Conservation (phyloP, 2,113 vertebrate genomes). For the Pycnonotus jocosus region DNA sequence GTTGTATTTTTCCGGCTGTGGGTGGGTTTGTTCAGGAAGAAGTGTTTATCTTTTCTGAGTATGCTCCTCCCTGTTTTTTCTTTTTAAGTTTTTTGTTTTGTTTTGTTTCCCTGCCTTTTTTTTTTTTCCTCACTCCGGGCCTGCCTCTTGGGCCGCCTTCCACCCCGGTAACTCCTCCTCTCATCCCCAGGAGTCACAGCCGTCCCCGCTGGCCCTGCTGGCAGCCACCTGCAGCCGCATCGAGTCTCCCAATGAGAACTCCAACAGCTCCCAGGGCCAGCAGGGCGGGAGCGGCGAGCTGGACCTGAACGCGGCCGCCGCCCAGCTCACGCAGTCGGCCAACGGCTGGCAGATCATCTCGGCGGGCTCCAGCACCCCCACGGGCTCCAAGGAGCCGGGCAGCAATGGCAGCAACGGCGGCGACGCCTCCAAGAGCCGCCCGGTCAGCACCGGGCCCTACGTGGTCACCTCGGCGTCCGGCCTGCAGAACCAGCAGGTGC, state of each 20-base stretch:
- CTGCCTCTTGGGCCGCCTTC: background rate
- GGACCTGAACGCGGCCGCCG: constrained; percentile 79
- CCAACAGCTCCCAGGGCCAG: constrained; percentile 78
- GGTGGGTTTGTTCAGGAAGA: constrained; percentile 31
- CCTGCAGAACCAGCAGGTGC: constrained; percentile 87
- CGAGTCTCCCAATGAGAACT: constrained; percentile 89
- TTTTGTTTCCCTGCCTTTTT: background rate
- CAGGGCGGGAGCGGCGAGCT: constrained; percentile 77
- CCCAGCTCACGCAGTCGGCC: constrained; percentile 82
- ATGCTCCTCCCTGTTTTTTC: background rate
- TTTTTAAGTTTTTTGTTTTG: background rate
- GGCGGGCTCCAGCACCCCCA: constrained; percentile 71
- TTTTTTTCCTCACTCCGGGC: background rate
- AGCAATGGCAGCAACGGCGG: constrained; percentile 60
- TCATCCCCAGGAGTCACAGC: constrained; percentile 85
- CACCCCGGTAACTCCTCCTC: constrained; percentile 10
- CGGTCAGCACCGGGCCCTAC: constrained; percentile 77
- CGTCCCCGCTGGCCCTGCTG: constrained; percentile 91
- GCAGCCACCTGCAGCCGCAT: constrained; percentile 97
- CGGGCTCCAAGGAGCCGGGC: constrained; percentile 74
- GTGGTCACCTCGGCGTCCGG: constrained; percentile 82
- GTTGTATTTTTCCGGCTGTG: constrained; percentile 32
- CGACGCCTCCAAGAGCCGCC: constrained; percentile 72
- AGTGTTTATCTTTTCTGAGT: constrained; percentile 38
- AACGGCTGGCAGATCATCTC: constrained; percentile 95